Evolutionary conservation across 2,113 vertebrate genomes (phyloP).

Genomic region (Lepus americanus): DNA sequence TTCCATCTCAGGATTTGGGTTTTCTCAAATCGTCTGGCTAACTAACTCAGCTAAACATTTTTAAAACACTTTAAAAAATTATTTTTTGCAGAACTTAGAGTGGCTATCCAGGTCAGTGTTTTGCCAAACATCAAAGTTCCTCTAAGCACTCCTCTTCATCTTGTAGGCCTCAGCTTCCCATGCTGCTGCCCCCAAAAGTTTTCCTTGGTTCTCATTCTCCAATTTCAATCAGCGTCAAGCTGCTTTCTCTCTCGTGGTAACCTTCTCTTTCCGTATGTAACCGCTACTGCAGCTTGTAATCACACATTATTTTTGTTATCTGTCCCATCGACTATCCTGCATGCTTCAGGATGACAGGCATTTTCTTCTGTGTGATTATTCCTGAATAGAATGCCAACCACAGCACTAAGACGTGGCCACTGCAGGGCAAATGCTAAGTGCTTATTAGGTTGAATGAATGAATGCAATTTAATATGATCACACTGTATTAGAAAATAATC

Average conservation of each 20-base stretch:
- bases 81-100: conserved; percentile 36
- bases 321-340: background rate
- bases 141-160: background rate
- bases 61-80: background rate
- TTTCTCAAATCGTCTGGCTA: conserved; percentile 13
- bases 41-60: background rate
- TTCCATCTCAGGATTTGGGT: conserved; percentile 7
- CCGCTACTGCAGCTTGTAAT: background rate
- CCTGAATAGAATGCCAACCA: background rate
- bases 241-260: background rate
- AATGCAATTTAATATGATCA: background rate
- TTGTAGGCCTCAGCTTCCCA: background rate
- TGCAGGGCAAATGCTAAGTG: background rate
- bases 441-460: background rate
- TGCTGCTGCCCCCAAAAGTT: background rate
- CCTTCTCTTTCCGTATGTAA: background rate
- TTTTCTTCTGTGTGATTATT: background rate
- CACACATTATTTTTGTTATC: background rate
- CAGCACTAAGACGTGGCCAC: background rate
- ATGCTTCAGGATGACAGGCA: background rate
- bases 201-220: background rate
- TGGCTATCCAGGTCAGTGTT: background rate
- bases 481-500: background rate
- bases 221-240: background rate
- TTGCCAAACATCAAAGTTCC: conserved; percentile 14